Evolutionary conservation across 2,113 vertebrate species (phyloP).

Genomic region (Grallaria varia): DNA sequence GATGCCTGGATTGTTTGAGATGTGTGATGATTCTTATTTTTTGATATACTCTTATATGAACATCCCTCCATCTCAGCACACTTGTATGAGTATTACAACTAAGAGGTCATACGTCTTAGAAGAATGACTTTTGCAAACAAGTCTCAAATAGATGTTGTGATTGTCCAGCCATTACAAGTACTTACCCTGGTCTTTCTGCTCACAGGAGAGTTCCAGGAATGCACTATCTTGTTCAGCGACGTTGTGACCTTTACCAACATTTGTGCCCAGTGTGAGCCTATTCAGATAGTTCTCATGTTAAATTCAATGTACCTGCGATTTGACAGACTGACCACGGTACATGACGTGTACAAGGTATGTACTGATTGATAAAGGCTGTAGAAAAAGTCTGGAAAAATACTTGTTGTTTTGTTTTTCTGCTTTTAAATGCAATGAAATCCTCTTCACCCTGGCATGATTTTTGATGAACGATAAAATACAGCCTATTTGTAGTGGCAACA

Average conservation of each 20-base stretch:
- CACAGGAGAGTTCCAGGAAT: slow-evolving; percentile 80
- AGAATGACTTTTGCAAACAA: not conserved
- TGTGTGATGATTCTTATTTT: not conserved
- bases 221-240: slow-evolving; percentile 80
- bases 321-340: slow-evolving; percentile 79
- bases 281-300: slow-evolving; percentile 81
- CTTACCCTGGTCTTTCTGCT: slow-evolving; percentile 5
- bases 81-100: fast-evolving
- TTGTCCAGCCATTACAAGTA: not conserved
- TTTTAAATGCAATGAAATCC: not conserved
- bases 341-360: slow-evolving; percentile 81
- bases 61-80: not conserved
- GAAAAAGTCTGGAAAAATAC: not conserved
- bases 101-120: not conserved
- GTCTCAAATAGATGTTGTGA: not conserved
- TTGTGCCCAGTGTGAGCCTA: slow-evolving; percentile 79
- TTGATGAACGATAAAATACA: not conserved
- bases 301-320: slow-evolving; percentile 81
- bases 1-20: not conserved
- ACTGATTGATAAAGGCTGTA: not conserved
- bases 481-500: not conserved
- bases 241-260: slow-evolving; percentile 81
- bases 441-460: not conserved
- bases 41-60: not conserved
- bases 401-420: not conserved